Evolutionary conservation across 2,888 invertebrate species (phyloP).

Genomic region (Lymantria dispar): DNA sequence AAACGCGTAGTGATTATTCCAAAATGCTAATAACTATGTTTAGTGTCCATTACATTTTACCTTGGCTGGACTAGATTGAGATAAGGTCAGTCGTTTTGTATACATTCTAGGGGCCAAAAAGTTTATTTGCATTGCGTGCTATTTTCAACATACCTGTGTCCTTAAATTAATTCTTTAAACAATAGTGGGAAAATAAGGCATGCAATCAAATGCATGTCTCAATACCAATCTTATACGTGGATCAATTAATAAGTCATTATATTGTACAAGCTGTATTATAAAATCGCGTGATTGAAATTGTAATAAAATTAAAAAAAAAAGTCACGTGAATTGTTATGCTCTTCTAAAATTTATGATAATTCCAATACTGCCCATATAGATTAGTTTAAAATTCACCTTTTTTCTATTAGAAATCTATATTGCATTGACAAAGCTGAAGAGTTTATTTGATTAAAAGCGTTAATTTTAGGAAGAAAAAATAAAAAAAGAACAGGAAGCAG

Average conservation of each 20-base stretch:
- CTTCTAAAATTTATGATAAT: too few species aligned
- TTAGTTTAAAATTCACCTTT: too few species aligned
- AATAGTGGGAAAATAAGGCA: constrained; percentile 1
- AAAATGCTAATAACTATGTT: constrained; percentile 2
- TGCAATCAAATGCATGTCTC: neutral
- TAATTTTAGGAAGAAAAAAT: too few species aligned
- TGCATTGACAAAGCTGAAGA: too few species aligned
- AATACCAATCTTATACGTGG: neutral
- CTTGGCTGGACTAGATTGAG: constrained; percentile 8
- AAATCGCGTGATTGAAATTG: too few species aligned
- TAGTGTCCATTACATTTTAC: constrained; percentile 5
- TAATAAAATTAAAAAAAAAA: too few species aligned
- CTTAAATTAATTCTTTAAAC: neutral
- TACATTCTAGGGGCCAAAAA: constrained; percentile 11
- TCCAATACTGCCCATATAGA: too few species aligned
- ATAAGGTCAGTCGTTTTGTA: constrained; percentile 9
- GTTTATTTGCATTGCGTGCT: constrained; percentile 6
- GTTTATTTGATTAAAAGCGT: too few species aligned
- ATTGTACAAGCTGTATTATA: too few species aligned
- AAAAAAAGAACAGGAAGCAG: too few species aligned
- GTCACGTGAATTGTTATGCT: too few species aligned
- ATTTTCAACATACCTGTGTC: constrained; percentile 1
- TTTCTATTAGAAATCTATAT: too few species aligned
- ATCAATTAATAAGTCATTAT: neutral
- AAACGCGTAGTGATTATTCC: neutral